Evolutionary conservation across 1,140 invertebrate genomes (phyloP), one percentile per base, ranked within the genome.

Genomic region (Trachymyrmex septentrionalis): DNA sequence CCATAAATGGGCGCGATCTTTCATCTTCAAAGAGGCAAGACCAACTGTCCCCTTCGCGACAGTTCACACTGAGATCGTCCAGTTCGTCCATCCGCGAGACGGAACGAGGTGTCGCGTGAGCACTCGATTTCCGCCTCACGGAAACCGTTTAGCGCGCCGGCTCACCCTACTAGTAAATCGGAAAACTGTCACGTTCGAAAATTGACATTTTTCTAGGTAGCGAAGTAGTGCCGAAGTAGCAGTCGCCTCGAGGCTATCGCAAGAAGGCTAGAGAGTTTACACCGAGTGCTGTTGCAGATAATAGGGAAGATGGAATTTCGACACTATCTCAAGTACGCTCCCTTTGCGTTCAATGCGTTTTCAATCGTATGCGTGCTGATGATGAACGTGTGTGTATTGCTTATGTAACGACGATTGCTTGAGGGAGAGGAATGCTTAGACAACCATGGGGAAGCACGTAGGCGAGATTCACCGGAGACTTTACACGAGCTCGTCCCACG

Each of bases 171-270:
- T 73, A 73, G 85, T 89, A 91, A 90, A 93, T 91, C 89, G 93
- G 91, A 92, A 92, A 93, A 90, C 90, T 93, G 92, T 93, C 92
- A 92, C 73, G 57, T 84, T 86, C 77, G 81, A 86, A 92, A 93
- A 92, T 91, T 87, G 86, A 85, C 82, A 78, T 85, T 85, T 85
- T 85, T 85, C 82, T 85, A 85, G 61, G 61, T 78, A 53, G 82
- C 59, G 50, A 85, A 63, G 69, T 84, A 75, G 80, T 50, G 69
- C 50, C 44, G 80, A 73, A n/a, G n/a, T n/a, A n/a, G 69, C 69
- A 73, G 67, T 27, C 67, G 55, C 80, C 38, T n/a, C 38, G 67
- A 53, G 66, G 67, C 80, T 82, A 73, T 38, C 38, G 38, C 30
- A 48, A 38, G 12, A 19, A 34, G 9, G n/a, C n/a, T 53, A 48